Evolutionary conservation across 2,797 vertebrate species (phyloP).

Genomic region (Carcharodon carcharias): DNA sequence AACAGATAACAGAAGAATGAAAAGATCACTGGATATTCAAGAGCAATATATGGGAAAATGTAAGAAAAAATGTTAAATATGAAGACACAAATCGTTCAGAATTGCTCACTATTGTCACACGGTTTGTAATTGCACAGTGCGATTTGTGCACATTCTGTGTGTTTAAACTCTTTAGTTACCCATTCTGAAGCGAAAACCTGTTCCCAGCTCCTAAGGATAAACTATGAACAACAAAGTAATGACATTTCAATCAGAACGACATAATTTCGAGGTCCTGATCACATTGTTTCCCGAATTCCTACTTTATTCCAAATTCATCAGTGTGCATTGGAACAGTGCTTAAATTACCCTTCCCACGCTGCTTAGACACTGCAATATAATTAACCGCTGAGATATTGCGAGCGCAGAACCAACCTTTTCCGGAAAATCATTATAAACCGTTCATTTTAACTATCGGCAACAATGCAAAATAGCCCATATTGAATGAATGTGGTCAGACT

Average conservation of each 20-base stretch:
- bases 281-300: too few relatives aligned
- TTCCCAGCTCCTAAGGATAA: neutral
- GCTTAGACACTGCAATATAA: too few relatives aligned
- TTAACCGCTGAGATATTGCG: too few relatives aligned
- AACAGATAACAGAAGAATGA: constrained; percentile 39
- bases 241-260: neutral
- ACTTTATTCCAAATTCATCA: too few relatives aligned
- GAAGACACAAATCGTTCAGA: neutral
- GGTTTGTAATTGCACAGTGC: constrained; percentile 45
- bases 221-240: neutral
- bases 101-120: neutral
- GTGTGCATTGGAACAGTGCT: too few relatives aligned
- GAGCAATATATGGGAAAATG: constrained; percentile 39
- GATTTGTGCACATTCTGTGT: neutral
- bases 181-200: neutral
- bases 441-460: too few relatives aligned
- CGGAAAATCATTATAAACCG: too few relatives aligned
- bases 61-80: neutral
- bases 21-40: constrained; percentile 46
- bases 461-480: too few relatives aligned
- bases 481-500: too few relatives aligned
- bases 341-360: too few relatives aligned
- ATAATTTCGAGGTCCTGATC: too few relatives aligned
- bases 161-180: neutral
- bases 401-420: too few relatives aligned